phyloP scores from a whole-genome alignment of 1,140 invertebrate genomes.

The Euwallacea fornicatus region DNA sequence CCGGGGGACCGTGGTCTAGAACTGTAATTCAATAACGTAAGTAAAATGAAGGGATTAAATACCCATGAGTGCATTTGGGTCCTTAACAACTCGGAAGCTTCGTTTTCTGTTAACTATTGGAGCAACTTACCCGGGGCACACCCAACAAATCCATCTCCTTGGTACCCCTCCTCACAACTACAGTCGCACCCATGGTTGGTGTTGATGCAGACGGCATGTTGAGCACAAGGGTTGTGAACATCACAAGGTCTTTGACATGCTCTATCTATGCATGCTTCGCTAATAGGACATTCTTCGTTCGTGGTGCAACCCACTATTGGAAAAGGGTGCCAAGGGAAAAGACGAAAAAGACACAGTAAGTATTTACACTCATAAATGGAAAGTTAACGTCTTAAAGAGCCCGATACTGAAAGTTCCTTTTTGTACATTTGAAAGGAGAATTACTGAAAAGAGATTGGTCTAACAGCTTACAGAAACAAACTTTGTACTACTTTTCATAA shows the following conservation, averaged over 20 bases:
- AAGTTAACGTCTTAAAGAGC: background rate
- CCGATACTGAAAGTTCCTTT: background rate
- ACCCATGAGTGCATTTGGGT: too few species aligned
- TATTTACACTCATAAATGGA: slow-evolving; percentile 34
- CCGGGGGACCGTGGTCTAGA: slow-evolving; percentile 64
- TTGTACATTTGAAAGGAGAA: slow-evolving; percentile 1
- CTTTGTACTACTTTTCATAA: slow-evolving; percentile 6
- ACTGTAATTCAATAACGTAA: slow-evolving; percentile 54
- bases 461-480: background rate
- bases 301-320: slow-evolving; percentile 74
- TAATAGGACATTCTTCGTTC: slow-evolving; percentile 77
- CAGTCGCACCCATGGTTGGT: slow-evolving; percentile 85
- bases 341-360: slow-evolving; percentile 44
- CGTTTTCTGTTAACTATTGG: background rate
- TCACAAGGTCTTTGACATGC: slow-evolving; percentile 82
- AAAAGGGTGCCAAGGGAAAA: slow-evolving; percentile 49
- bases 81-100: too few species aligned
- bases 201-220: slow-evolving; percentile 84
- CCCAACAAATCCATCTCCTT: slow-evolving; percentile 81
- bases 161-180: slow-evolving; percentile 78
- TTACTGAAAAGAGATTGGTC: too few species aligned
- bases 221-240: slow-evolving; percentile 77
- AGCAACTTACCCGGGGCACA: slow-evolving; percentile 69
- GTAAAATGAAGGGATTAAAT: background rate
- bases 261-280: slow-evolving; percentile 78